phyloP scores from a whole-genome alignment of 2,888 invertebrate species.

The Axea sp. region DNA sequence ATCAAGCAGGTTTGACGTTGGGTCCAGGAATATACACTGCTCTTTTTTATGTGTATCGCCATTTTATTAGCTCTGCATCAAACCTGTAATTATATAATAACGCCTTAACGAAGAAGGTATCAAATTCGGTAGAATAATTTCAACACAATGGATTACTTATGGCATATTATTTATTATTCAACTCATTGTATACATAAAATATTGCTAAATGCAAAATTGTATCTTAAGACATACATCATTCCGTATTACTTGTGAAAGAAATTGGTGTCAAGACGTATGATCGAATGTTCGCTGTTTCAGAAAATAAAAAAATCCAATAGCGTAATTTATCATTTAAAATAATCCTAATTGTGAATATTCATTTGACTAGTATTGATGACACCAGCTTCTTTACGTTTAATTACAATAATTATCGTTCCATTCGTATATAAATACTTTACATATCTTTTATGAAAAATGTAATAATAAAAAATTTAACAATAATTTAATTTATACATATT shows the following conservation, averaged over 20 bases:
- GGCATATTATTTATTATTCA: constrained; percentile 42
- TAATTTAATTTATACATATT: constrained; percentile 34
- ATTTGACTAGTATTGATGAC: constrained; percentile 36
- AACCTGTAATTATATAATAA: constrained; percentile 24
- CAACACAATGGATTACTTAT: constrained; percentile 32
- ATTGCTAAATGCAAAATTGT: constrained; percentile 19
- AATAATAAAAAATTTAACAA: too few species aligned
- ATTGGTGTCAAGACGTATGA: constrained; percentile 24
- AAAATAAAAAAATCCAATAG: too few species aligned
- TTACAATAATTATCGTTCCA: constrained; percentile 3
- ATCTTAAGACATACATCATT: constrained; percentile 14
- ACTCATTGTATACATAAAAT: constrained; percentile 21
- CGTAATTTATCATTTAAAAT: too few species aligned
- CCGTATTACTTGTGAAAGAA: constrained; percentile 22
- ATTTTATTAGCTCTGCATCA: constrained; percentile 17
- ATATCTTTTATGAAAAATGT: constrained; percentile 22
- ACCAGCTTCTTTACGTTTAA: constrained; percentile 32
- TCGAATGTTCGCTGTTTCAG: neutral
- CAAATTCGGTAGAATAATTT: neutral
- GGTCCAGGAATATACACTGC: constrained; percentile 56
- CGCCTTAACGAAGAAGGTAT: neutral
- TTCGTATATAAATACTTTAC: constrained; percentile 39
- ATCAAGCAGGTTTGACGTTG: constrained; percentile 54
- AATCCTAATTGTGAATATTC: constrained; percentile 16
- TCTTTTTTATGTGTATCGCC: constrained; percentile 32